phyloP scores from a whole-genome alignment of 1,140 invertebrate genomes.

The Cyrtorhinus lividipennis region DNA sequence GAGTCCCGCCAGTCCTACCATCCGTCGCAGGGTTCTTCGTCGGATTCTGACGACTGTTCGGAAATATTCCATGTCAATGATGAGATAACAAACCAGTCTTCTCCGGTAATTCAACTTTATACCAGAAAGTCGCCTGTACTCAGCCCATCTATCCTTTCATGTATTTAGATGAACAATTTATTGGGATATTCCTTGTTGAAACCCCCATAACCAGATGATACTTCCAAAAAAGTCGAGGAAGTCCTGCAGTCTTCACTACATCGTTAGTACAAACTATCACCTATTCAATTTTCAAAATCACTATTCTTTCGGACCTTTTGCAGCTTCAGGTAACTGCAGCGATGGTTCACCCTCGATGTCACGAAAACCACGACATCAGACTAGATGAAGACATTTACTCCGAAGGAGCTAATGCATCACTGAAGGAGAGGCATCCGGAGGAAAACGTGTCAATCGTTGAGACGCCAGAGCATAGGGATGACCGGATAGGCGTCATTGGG shows the following conservation, averaged over 20 bases:
- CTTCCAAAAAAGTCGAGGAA: too few species aligned
- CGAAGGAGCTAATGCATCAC: constrained; percentile 30
- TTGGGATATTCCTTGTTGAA: too few species aligned
- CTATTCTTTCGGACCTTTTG: constrained; percentile 25
- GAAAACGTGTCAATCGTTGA: constrained; percentile 72
- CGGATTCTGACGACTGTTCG: constrained; percentile 22
- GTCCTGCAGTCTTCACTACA: background rate
- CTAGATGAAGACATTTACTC: background rate
- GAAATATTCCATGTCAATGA: constrained; percentile 6
- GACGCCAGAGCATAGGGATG: constrained; percentile 47
- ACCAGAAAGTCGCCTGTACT: too few species aligned
- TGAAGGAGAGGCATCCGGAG: constrained; percentile 55
- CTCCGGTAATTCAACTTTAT: too few species aligned
- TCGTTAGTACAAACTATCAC: too few species aligned
- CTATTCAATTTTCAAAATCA: too few species aligned
- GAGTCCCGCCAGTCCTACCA: constrained; percentile 20
- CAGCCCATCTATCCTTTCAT: too few species aligned
- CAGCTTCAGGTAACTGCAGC: constrained; percentile 49
- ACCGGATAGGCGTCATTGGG: constrained; percentile 43
- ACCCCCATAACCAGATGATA: too few species aligned
- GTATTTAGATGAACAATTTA: too few species aligned
- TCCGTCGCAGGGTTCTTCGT: constrained; percentile 22
- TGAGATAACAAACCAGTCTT: background rate
- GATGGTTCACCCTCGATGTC: constrained; percentile 41
- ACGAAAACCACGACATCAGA: constrained; percentile 26